Base-by-base conservation (phyloP, 2,888 invertebrate species). In the Drosophila cognata region DNA sequence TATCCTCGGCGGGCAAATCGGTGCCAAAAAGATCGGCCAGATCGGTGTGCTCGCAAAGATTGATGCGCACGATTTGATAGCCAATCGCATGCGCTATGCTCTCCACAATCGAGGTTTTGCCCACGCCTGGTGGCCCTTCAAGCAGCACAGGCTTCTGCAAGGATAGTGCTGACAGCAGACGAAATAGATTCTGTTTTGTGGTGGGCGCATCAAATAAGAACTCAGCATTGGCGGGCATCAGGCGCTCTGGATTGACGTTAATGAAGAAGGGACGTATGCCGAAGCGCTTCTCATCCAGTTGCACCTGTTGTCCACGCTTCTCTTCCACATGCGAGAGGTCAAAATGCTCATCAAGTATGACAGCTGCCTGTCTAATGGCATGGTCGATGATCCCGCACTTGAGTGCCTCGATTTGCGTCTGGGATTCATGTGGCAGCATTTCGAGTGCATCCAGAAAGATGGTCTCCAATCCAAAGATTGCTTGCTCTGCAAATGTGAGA, bases 41-140 rank as follows among this genome's bases (percentile, higher is more conserved):
- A 93, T 99, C 99, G 95, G 99, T 99, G 94, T 99, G 99, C 91
- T 99, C 99, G 58, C 99, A 99, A 56, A 99, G 94, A 94, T 99
- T 99, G 70, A 99, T 98, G 53, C 99, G 95, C 18, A 98, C 96
- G 38, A 99, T 95, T 89, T 95, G 95, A 92, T 98, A 96, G 2
- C 98, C 97, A 3, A 98, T 95, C 11, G 95, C 95, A 90, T 95
- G 96, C 0, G 99, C 99, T 48, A 99, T 94, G 33, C 98, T 98
- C 62, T 96, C 96, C 2, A 99, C 97, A 64, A 99, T 94, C 82
- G 98, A 98, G 0, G 99, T 99, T 94, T 99, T 99, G 4, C 99
- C 99, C 28, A 99, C 99, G 3, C 99, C 99, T 4, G 99, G 99
- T 85, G 98, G 97, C 3, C 98, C 99, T 94, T 99, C 99, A 25